A percentile compares a stretch with the other conserved stretches of the same genome.
phyloP scores from a whole-genome alignment of 2,113 vertebrate genomes.

The Platycercus adscitus region DNA sequence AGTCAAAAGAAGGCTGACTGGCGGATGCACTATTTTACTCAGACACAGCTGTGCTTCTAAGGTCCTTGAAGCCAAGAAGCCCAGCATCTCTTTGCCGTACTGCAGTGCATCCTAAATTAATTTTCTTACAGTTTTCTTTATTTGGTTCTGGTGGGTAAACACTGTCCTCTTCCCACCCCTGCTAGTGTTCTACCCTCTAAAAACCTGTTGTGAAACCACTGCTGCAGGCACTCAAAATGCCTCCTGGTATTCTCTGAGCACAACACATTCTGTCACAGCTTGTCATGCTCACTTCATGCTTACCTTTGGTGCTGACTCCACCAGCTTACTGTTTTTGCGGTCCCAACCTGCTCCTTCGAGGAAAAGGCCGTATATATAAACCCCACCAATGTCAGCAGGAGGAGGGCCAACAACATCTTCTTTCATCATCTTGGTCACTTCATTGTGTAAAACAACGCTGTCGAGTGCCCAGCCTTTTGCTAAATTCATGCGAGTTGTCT shows the following conservation, averaged over 20 bases:
- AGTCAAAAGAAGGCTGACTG: not conserved
- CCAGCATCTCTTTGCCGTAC: not conserved
- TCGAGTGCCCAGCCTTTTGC: constrained; percentile 84
- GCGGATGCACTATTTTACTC: not conserved
- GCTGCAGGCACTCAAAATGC: not conserved
- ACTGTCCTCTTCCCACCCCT: not conserved
- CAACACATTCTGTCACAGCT: not conserved
- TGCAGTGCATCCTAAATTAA: not conserved
- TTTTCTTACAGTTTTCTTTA: not conserved
- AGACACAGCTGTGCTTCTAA: not conserved
- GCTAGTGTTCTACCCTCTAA: not conserved
- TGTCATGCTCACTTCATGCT: not conserved
- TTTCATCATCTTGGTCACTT: constrained; percentile 85
- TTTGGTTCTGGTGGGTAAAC: not conserved
- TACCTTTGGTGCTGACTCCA: constrained; percentile 80
- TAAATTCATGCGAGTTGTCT: constrained; percentile 81
- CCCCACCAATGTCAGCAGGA: constrained; percentile 80
- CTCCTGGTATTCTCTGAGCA: not conserved
- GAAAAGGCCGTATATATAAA: constrained; percentile 83
- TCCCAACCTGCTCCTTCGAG: constrained; percentile 87
- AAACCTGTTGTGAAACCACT: not conserved
- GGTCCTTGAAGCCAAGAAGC: not conserved
- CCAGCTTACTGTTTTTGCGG: constrained; percentile 73
- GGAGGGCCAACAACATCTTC: constrained; percentile 80
- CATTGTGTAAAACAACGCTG: constrained; percentile 79